Base-by-base conservation (phyloP, 1,140 invertebrate species). In the Euglossa dilemma region DNA sequence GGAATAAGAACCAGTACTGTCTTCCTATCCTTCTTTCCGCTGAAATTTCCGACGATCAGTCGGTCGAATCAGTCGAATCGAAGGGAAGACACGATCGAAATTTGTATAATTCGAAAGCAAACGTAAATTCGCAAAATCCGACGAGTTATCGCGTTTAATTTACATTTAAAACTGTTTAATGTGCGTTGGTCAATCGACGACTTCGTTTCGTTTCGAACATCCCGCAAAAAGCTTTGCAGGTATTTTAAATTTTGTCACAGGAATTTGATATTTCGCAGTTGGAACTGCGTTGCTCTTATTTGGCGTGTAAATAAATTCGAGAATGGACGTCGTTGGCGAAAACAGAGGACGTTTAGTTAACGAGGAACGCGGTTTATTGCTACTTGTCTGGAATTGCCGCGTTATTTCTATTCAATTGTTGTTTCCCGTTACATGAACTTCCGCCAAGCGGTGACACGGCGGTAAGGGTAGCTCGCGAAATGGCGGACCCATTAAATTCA, bases 341-440 rank as follows among this genome's bases (percentile, higher is more conserved):
- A 64, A 54, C 36, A 45, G 14, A 16, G 28, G 8, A 67, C 16
- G 20, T 20, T 12, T 72, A 14, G 5, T 23, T 16, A 12, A 28
- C 2, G 50, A 54, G 28, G 18, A 56, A 72, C 16, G 16, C 70
- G 3, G 61, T n/a, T 69, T 69, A 47, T n/a, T 16, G 23, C 45
- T 47, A 69, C 43, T 47, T 45, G 14, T 16, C 14, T 23, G 20
- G 66, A 25, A 47, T 69, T 18, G 23, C 43, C 14, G 14, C 23
- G 20, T n/a, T 69, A 69, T 25, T 69, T 47, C 43, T 25, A 25
- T 69, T 45, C 43, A 69, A 69, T 69, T n/a, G 43, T 69, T 69
- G n/a, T 47, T 69, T 5, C 23, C 14, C 43, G 47, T 47, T 69
- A 69, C 47, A 47, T 12, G n/a, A 23, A 47, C 6, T 16, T 66